Percentiles rank a stretch among this genome's conserved stretches.
Evolutionary conservation across 2,113 vertebrate species (phyloP).

Genomic region (Etheostoma spectabile): DNA sequence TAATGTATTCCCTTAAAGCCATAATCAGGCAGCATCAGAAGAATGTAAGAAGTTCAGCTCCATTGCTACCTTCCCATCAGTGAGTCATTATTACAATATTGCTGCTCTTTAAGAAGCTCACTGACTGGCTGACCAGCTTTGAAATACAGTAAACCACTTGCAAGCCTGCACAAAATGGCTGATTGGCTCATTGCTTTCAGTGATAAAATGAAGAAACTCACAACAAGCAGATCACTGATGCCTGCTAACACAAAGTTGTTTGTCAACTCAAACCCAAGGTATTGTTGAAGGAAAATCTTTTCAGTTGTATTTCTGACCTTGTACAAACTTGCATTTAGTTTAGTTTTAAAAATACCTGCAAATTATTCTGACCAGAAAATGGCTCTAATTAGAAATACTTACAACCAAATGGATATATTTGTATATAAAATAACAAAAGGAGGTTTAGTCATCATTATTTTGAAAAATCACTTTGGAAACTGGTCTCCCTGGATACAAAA

Average conservation of each 20-base stretch:
- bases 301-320: neutral
- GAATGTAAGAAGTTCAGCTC: slow-evolving; percentile 94
- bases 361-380: neutral
- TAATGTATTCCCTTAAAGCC: slow-evolving; percentile 89
- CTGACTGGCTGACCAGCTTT: slow-evolving; percentile 93
- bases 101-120: slow-evolving; percentile 93
- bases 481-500: neutral
- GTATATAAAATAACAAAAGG: neutral
- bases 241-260: slow-evolving; percentile 84
- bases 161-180: slow-evolving; percentile 90
- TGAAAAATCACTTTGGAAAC: neutral
- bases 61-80: slow-evolving; percentile 95
- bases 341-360: neutral
- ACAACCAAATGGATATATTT: neutral
- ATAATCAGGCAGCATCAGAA: slow-evolving; percentile 91
- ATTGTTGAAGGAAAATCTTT: slow-evolving; percentile 21
- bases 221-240: slow-evolving; percentile 87
- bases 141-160: slow-evolving; percentile 90
- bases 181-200: slow-evolving; percentile 94
- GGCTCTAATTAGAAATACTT: neutral
- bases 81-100: slow-evolving; percentile 95
- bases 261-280: slow-evolving; percentile 68
- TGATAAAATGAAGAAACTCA: slow-evolving; percentile 92
- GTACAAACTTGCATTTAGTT: neutral
- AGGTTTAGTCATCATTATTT: neutral